A percentile compares a stretch with the other conserved stretches of the same genome.
These are phyloP conservation scores for Pangasius sanitwongsei DNA, from an alignment of 2,797 vertebrate species.

Conservation along the genomic window DNA sequence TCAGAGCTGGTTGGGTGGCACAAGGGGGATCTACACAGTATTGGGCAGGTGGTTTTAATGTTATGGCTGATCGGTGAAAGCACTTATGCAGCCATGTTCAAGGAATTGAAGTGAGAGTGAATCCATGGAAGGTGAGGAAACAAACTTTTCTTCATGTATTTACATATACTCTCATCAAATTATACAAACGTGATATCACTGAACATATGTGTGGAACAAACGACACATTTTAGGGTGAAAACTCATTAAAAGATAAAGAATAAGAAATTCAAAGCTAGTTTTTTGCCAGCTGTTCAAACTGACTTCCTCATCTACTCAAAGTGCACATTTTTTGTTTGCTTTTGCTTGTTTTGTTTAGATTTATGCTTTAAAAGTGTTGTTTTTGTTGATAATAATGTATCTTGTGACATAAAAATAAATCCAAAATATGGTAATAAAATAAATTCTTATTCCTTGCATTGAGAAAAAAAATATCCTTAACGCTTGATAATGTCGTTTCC, in stretches of 20 bases:
- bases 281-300: not conserved
- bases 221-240: not conserved
- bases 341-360: not conserved
- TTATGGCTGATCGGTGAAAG: not conserved
- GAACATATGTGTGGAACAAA: not conserved
- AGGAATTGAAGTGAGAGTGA: not conserved
- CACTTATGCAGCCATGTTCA: not conserved
- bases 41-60: too few species aligned
- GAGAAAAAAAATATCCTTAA: not conserved
- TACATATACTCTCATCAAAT: not conserved
- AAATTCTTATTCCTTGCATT: not conserved
- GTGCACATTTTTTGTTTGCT: not conserved
- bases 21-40: too few species aligned
- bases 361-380: not conserved
- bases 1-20: too few species aligned
- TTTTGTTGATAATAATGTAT: not conserved
- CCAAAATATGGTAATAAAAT: not conserved
- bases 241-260: not conserved
- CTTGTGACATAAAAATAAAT: not conserved
- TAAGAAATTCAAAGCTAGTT: not conserved
- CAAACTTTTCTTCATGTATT: not conserved
- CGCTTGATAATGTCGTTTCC: not conserved
- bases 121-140: not conserved
- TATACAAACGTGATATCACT: not conserved
- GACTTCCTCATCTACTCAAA: not conserved